Percentiles rank a stretch among this genome's conserved stretches.
phyloP scores from a whole-genome alignment of 2,888 invertebrate species.

The Diarsia mendica region DNA sequence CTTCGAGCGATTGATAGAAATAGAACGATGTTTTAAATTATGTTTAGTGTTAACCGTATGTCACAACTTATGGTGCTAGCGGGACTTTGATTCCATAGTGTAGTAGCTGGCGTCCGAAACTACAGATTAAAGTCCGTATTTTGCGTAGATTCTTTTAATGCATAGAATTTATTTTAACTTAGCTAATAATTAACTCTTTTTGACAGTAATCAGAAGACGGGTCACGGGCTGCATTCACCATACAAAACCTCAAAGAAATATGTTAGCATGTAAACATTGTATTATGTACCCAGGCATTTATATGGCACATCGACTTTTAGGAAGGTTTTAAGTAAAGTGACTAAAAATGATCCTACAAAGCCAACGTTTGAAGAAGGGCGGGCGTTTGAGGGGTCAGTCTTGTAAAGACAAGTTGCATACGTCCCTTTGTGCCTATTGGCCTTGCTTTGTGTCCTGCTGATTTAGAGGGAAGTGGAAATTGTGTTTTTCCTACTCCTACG shows the following conservation, averaged over 20 bases:
- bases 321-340: background rate
- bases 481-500: too few relatives aligned
- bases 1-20: background rate
- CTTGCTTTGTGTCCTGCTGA: too few relatives aligned
- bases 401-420: too few relatives aligned
- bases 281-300: background rate
- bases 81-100: background rate
- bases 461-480: too few relatives aligned
- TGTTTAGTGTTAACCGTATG: background rate
- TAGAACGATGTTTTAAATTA: background rate
- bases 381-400: background rate
- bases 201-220: background rate
- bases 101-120: background rate
- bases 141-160: background rate
- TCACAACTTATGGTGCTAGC: background rate
- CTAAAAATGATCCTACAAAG: too few relatives aligned
- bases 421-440: too few relatives aligned
- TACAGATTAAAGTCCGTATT: background rate
- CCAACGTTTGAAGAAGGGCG: too few relatives aligned
- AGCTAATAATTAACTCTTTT: background rate
- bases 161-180: background rate
- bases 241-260: background rate
- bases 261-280: background rate
- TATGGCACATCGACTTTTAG: background rate
- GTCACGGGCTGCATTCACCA: background rate